Conservation (phyloP, 2,888 invertebrate species). For the Apamea anceps region DNA sequence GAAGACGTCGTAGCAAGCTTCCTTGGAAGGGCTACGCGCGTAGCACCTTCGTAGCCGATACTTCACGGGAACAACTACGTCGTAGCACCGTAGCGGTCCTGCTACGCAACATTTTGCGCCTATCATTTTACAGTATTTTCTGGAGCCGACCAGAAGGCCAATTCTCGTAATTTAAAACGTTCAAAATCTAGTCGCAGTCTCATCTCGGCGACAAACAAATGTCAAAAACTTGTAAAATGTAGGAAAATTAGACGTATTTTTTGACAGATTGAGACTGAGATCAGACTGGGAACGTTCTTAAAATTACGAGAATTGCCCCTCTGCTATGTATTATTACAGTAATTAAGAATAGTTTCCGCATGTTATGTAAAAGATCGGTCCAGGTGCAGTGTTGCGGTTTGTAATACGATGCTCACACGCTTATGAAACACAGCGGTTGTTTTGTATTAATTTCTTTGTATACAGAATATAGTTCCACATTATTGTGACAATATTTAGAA, state of each 20-base stretch:
- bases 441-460: neutral
- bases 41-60: conserved; percentile 40
- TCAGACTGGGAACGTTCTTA: no score
- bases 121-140: neutral
- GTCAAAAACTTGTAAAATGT: no score
- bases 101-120: conserved; percentile 8
- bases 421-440: conserved; percentile 20
- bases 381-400: conserved; percentile 53
- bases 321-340: neutral
- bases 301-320: no score
- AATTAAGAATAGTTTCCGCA: conserved; percentile 25
- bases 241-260: no score
- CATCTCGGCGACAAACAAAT: no score
- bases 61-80: conserved; percentile 35
- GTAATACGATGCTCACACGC: conserved; percentile 42
- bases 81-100: conserved; percentile 50
- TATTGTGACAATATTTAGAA: neutral
- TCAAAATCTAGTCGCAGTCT: no score
- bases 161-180: no score
- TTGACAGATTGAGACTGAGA: no score
- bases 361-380: conserved; percentile 33
- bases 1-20: neutral
- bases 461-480: neutral
- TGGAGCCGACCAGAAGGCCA: neutral
- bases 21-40: conserved; percentile 26